Conservation (phyloP, 2,797 vertebrate species). For the Rhincodon typus region DNA sequence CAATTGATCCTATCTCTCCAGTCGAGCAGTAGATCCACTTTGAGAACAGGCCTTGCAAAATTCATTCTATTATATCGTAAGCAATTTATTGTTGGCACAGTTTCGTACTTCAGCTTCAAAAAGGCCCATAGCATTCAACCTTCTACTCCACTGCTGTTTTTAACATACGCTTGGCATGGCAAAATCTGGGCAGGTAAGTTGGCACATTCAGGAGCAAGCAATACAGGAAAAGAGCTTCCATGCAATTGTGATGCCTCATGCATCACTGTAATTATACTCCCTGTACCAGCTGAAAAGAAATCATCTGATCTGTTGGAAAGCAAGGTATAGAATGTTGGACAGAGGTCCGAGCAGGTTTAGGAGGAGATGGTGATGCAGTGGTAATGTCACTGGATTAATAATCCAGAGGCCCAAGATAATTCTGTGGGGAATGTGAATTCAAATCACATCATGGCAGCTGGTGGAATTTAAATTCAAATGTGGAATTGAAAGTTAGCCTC, state of each 20-base stretch:
- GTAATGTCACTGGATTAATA: too few relatives aligned
- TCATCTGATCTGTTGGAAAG: background rate
- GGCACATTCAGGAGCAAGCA: background rate
- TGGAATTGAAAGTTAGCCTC: too few relatives aligned
- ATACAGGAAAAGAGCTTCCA: background rate
- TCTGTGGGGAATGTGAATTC: too few relatives aligned
- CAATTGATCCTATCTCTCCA: background rate
- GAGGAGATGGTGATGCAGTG: too few relatives aligned
- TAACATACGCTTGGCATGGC: background rate
- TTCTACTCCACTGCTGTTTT: background rate
- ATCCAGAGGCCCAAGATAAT: too few relatives aligned
- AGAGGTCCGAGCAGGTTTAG: background rate
- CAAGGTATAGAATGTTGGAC: background rate
- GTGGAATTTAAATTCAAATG: too few relatives aligned
- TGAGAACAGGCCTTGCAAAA: background rate
- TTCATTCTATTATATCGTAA: background rate
- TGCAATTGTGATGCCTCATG: background rate
- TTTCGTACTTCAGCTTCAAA: background rate
- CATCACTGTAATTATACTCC: background rate
- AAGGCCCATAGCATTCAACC: background rate
- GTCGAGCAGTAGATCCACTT: background rate
- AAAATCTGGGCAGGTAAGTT: background rate
- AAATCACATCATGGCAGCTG: too few relatives aligned
- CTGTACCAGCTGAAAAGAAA: background rate
- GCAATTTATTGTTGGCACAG: too few relatives aligned